Percentiles rank a stretch among this genome's conserved stretches.
Evolutionary conservation across 2,888 invertebrate species (phyloP).

Genomic region (Plusia festucae): DNA sequence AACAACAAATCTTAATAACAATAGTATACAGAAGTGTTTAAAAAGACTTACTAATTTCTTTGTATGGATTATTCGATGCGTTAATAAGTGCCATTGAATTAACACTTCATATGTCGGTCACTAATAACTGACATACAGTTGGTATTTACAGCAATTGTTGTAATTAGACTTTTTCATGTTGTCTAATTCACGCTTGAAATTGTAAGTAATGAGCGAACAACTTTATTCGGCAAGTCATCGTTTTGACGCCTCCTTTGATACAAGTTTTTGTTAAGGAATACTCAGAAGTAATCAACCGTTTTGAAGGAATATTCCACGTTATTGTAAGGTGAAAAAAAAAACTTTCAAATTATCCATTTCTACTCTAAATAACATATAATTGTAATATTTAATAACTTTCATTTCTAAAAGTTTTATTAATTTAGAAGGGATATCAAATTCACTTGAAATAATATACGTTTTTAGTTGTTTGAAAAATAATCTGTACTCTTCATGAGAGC

Average conservation of each 20-base stretch:
- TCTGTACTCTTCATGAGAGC: slow-evolving; percentile 40
- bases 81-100: slow-evolving; percentile 26
- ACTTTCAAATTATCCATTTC: slow-evolving; percentile 37
- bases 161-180: slow-evolving; percentile 53
- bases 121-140: slow-evolving; percentile 27
- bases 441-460: slow-evolving; percentile 12
- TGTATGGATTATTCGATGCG: slow-evolving; percentile 13
- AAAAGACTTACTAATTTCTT: slow-evolving; percentile 16
- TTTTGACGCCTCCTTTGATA: slow-evolving; percentile 49
- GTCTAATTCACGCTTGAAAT: slow-evolving; percentile 51
- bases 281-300: slow-evolving; percentile 51
- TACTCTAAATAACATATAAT: slow-evolving; percentile 44
- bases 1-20: slow-evolving; percentile 1
- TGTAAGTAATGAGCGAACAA: slow-evolving; percentile 45
- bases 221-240: slow-evolving; percentile 48
- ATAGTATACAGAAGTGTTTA: background rate
- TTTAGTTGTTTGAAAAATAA: slow-evolving; percentile 28
- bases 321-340: slow-evolving; percentile 43
- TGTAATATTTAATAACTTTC: slow-evolving; percentile 49
- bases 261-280: slow-evolving; percentile 40
- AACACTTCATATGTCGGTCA: slow-evolving; percentile 9
- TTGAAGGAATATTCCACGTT: slow-evolving; percentile 48
- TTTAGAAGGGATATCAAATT: slow-evolving; percentile 15
- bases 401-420: slow-evolving; percentile 31
- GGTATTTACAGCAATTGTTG: slow-evolving; percentile 38